Conservation (phyloP, 2,888 invertebrate genomes). For the Polydrusus pterygomalis region DNA sequence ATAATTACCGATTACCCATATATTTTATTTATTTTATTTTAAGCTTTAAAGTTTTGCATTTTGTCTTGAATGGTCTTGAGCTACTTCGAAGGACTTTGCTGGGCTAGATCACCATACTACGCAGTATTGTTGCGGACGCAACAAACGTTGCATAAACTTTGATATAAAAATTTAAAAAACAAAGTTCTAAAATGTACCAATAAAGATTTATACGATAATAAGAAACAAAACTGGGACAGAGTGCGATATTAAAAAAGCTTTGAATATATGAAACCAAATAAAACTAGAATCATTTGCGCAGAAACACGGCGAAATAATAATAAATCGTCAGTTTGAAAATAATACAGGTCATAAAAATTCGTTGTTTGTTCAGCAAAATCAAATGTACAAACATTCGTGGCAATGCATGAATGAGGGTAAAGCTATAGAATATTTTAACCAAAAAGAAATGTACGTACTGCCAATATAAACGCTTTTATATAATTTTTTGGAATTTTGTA, state of each 20-base stretch:
- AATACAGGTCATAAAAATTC: constrained; percentile 39
- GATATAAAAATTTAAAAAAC: background rate
- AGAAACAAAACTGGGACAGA: constrained; percentile 42
- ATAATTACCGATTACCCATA: background rate
- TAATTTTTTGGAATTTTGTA: background rate
- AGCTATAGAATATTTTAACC: constrained; percentile 22
- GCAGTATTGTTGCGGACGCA: too few species aligned
- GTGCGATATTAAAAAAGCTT: constrained; percentile 48
- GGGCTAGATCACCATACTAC: too few species aligned
- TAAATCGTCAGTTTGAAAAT: constrained; percentile 42
- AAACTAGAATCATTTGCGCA: constrained; percentile 47
- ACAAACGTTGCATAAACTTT: too few species aligned
- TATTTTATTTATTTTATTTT: too few species aligned
- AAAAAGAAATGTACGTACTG: background rate
- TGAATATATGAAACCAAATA: constrained; percentile 44
- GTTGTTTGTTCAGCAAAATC: constrained; percentile 36
- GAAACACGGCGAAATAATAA: constrained; percentile 45
- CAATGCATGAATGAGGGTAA: constrained; percentile 14
- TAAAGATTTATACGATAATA: constrained; percentile 42
- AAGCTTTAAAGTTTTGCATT: too few species aligned
- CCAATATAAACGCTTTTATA: background rate
- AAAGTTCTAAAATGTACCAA: constrained; percentile 34
- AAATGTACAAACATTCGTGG: constrained; percentile 31
- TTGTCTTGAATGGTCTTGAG: too few species aligned
- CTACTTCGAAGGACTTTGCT: too few species aligned